These are phyloP conservation scores for Isaurus tuberculatus DNA, from an alignment of 92 coral and sea anemone species.

Conservation along the genomic window DNA sequence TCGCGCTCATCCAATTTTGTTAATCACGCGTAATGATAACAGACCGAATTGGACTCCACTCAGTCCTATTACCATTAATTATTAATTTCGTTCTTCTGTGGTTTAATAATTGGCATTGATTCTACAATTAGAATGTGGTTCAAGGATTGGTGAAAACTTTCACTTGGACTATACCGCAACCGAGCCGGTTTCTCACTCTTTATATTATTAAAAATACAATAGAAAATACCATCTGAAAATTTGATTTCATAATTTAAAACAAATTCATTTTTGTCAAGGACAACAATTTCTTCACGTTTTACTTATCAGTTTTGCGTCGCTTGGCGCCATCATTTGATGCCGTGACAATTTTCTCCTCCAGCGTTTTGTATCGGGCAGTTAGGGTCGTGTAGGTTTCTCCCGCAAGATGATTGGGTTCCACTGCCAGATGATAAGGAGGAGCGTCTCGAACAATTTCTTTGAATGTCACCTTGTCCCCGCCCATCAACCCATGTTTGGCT, in stretches of 20 bases:
- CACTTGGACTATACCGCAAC: no score
- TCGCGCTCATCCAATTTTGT: no score
- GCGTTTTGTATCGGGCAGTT: slow-evolving; percentile 77
- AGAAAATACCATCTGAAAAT: no score
- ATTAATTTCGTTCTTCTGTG: no score
- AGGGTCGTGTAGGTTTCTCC: slow-evolving; percentile 62
- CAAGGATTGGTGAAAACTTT: no score
- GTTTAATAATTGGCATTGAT: no score
- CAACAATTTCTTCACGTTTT: background rate
- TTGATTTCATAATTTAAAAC: background rate
- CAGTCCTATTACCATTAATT: no score
- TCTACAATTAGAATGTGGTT: no score
- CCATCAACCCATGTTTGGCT: slow-evolving; percentile 87
- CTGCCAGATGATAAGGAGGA: slow-evolving; percentile 80
- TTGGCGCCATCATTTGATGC: background rate
- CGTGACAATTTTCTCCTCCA: slow-evolving; percentile 69
- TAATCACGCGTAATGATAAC: no score
- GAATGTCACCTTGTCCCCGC: slow-evolving; percentile 60
- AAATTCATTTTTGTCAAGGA: background rate
- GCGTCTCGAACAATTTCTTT: slow-evolving; percentile 74
- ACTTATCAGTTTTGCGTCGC: slow-evolving; percentile 22
- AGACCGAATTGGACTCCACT: no score
- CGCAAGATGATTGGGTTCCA: slow-evolving; percentile 67
- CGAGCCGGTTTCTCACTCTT: no score
- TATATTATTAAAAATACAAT: no score